phyloP scores from a whole-genome alignment of 2,888 invertebrate species.

The Netelia fuscicornis region DNA sequence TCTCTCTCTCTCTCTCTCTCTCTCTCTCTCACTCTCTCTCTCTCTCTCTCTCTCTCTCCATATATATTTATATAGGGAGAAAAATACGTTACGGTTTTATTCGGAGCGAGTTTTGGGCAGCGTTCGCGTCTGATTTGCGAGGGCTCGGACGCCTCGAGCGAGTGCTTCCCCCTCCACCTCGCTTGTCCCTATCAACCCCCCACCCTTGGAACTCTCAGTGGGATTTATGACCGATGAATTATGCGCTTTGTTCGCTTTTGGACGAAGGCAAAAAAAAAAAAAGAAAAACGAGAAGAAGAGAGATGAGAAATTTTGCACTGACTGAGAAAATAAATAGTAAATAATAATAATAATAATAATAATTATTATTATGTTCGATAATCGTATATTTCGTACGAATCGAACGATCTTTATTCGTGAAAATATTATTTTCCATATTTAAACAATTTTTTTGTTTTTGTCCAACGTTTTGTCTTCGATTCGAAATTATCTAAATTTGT shows the following conservation, averaged over 20 bases:
- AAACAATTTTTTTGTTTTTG: too few species aligned
- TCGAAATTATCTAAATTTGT: too few species aligned
- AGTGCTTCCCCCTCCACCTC: conserved; percentile 36
- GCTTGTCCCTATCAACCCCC: conserved; percentile 41
- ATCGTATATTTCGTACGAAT: too few species aligned
- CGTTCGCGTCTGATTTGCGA: conserved; percentile 68
- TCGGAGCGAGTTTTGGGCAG: conserved; percentile 62
- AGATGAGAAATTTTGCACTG: conserved; percentile 52
- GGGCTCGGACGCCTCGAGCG: conserved; percentile 50
- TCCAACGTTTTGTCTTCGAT: too few species aligned
- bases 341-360: conserved; percentile 34
- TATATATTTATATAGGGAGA: conserved; percentile 19
- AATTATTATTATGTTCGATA: too few species aligned
- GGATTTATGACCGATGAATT: conserved; percentile 75
- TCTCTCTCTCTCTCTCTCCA: too few species aligned
- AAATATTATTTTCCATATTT: too few species aligned
- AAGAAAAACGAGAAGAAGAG: conserved; percentile 19
- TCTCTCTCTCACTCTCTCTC: too few species aligned
- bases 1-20: too few species aligned
- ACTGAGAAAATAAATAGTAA: conserved; percentile 38
- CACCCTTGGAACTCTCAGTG: conserved; percentile 35
- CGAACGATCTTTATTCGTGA: background rate
- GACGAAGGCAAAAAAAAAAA: conserved; percentile 12
- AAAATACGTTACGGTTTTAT: conserved; percentile 53
- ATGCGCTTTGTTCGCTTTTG: conserved; percentile 70